Evolutionary conservation across 2,113 vertebrate species (phyloP).

Genomic region (Tylochromis polylepis): DNA sequence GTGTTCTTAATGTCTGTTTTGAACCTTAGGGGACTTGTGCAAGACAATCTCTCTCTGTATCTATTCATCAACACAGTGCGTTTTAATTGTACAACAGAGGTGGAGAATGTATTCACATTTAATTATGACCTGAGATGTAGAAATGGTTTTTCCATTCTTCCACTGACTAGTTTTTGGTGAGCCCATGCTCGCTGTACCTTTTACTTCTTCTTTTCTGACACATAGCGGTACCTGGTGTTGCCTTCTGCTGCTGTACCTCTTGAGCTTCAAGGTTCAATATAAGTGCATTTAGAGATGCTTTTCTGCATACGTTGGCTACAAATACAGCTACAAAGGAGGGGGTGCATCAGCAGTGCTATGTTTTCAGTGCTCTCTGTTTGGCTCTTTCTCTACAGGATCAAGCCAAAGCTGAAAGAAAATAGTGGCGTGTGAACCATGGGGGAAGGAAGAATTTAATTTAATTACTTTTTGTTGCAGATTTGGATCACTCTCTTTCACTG

Average conservation of each 20-base stretch:
- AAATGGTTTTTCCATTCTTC: neutral
- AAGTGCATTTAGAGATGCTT: neutral
- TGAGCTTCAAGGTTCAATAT: neutral
- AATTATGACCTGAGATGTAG: neutral
- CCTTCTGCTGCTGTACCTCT: neutral
- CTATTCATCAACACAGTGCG: neutral
- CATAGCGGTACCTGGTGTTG: neutral
- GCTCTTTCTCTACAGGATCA: neutral
- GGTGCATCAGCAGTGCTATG: neutral
- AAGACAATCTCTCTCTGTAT: neutral
- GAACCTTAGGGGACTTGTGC: neutral
- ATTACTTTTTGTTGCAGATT: neutral
- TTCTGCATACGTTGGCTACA: neutral
- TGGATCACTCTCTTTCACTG: neutral
- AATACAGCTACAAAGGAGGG: neutral
- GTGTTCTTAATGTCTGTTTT: neutral
- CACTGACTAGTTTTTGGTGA: neutral
- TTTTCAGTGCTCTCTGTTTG: neutral
- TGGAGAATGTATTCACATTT: neutral
- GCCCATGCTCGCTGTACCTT: neutral
- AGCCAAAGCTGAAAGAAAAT: neutral
- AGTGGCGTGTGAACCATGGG: too few species aligned
- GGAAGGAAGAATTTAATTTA: neutral
- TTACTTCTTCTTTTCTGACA: neutral
- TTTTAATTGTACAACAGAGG: neutral